phyloP scores from a whole-genome alignment of 2,888 invertebrate genomes.

The Eristalis arbustorum region DNA sequence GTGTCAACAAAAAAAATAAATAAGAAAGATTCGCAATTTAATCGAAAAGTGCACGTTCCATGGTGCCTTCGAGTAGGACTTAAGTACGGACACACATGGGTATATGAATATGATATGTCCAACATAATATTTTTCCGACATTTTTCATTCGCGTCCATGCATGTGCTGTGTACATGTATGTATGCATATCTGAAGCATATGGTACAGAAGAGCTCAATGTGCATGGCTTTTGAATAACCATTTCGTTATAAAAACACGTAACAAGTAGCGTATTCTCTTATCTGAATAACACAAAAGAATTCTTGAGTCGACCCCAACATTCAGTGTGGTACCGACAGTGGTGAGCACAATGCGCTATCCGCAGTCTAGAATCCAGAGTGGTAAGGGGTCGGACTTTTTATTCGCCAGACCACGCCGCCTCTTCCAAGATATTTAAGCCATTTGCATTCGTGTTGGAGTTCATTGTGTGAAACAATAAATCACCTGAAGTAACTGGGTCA shows the following conservation, averaged over 20 bases:
- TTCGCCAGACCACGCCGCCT: conserved; percentile 27
- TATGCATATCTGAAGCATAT: conserved; percentile 1
- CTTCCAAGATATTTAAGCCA: conserved; percentile 53
- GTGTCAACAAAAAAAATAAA: conserved; percentile 28
- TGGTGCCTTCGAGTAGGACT: neutral
- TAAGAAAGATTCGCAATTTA: neutral
- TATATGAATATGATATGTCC: neutral
- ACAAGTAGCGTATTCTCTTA: neutral
- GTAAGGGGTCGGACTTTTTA: conserved; percentile 48
- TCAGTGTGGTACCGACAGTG: neutral
- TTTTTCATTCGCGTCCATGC: neutral
- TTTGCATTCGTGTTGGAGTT: conserved; percentile 51
- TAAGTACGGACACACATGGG: neutral
- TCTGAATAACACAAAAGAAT: neutral
- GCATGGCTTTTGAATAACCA: conserved; percentile 14
- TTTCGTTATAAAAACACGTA: neutral
- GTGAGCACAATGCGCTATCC: conserved; percentile 45
- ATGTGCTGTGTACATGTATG: neutral
- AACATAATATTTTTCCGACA: neutral
- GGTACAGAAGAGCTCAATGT: neutral
- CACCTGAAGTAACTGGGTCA: conserved; percentile 63
- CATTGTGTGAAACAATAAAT: conserved; percentile 71
- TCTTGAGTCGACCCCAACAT: conserved; percentile 1
- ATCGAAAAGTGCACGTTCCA: neutral
- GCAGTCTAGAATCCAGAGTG: conserved; percentile 47